Percentiles rank a stretch among this genome's conserved stretches.
Conservation (phyloP, 2,797 vertebrate genomes). For the Mormyrops boulengeri region DNA sequence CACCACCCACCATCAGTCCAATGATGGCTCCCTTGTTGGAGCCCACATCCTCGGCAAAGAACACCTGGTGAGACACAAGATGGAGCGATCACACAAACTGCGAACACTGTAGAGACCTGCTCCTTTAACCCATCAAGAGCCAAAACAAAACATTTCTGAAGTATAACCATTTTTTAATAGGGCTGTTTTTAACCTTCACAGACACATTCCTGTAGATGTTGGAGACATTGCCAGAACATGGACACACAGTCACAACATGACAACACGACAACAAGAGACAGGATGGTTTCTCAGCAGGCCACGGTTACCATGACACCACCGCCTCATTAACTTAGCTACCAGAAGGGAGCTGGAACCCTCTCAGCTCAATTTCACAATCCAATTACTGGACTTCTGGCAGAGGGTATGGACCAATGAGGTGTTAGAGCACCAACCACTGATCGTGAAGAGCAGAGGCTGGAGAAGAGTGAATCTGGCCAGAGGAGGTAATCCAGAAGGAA, state of each 20-base stretch:
- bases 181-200: not conserved
- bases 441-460: not conserved
- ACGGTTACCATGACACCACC: conserved; percentile 52
- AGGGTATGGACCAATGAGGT: conserved; percentile 4
- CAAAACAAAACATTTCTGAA: not conserved
- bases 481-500: not conserved
- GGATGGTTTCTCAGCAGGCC: conserved; percentile 18
- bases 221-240: not conserved
- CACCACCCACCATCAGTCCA: conserved; percentile 85
- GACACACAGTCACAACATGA: not conserved
- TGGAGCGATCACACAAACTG: not conserved
- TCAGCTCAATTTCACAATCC: conserved; percentile 8
- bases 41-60: conserved; percentile 81
- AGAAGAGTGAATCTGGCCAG: not conserved
- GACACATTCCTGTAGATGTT: not conserved
- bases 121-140: not conserved
- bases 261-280: not conserved
- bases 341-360: conserved; percentile 35
- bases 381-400: conserved; percentile 30
- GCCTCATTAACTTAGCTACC: conserved; percentile 46
- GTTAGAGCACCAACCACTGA: conserved; percentile 40
- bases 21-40: conserved; percentile 87
- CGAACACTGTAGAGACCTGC: not conserved
- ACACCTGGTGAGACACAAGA: conserved; percentile 51
- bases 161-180: not conserved